These are phyloP conservation scores for Opisthocomus hoazin DNA, from an alignment of 2,113 vertebrate species.

Conservation along the genomic window DNA sequence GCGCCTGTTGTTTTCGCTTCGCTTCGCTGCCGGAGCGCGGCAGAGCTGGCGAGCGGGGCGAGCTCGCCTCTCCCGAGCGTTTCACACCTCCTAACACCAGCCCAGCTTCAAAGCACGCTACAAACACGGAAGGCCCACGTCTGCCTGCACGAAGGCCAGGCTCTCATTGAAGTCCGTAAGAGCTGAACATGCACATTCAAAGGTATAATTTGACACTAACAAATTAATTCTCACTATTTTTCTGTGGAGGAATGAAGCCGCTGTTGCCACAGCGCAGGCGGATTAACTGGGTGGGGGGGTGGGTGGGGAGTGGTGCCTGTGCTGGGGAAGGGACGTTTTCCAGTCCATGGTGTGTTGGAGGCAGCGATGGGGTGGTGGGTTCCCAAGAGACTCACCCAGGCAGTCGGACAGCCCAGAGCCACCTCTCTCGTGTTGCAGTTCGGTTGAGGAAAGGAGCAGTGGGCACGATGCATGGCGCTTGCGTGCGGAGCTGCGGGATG, in stretches of 20 bases:
- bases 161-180: background rate
- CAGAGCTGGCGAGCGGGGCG: background rate
- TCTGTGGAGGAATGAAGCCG: background rate
- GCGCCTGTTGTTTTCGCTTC: background rate
- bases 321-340: background rate
- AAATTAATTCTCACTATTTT: background rate
- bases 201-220: background rate
- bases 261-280: background rate
- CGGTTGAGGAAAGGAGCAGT: background rate
- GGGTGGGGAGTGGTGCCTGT: accelerated
- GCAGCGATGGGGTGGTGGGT: background rate
- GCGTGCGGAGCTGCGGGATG: accelerated
- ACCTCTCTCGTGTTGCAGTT: background rate
- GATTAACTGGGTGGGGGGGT: background rate
- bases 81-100: background rate
- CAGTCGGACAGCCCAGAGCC: background rate
- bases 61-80: background rate
- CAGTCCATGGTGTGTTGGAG: background rate
- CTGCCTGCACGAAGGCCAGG: background rate
- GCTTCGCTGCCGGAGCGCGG: background rate
- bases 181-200: background rate
- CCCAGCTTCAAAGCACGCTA: background rate
- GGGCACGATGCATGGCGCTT: accelerated
- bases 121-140: background rate
- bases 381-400: accelerated